These are phyloP conservation scores for Cryptomyrus ogoouensis DNA, from an alignment of 2,113 vertebrate species.

Conservation along the genomic window DNA sequence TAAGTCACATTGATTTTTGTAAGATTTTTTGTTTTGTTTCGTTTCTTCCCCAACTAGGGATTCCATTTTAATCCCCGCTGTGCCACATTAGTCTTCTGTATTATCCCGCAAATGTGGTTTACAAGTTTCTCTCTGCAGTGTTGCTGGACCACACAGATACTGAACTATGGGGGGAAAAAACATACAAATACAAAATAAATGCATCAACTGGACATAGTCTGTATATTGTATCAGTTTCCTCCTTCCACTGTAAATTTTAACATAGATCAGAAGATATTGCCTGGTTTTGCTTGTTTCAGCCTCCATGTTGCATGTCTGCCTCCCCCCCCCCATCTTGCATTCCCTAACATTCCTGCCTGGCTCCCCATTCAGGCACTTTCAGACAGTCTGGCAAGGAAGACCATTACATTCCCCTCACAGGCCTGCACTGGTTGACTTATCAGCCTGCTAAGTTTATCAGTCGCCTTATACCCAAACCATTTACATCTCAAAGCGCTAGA, in stretches of 20 bases:
- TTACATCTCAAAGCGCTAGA: not conserved
- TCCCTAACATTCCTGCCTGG: not conserved
- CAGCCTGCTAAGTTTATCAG: not conserved
- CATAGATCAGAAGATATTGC: not conserved
- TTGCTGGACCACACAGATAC: not conserved
- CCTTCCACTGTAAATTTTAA: not conserved
- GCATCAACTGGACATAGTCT: not conserved
- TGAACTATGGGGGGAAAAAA: not conserved
- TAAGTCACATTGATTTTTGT: not conserved
- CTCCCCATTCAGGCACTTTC: not conserved
- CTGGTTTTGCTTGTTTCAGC: not conserved
- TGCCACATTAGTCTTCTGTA: not conserved
- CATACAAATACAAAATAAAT: not conserved
- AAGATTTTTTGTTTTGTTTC: not conserved
- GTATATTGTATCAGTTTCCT: not conserved
- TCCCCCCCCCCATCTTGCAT: not conserved
- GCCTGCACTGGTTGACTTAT: not conserved
- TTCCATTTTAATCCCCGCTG: not conserved
- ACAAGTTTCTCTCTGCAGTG: not conserved
- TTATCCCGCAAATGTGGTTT: not conserved
- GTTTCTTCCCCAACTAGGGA: not conserved
- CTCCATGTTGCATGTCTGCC: not conserved
- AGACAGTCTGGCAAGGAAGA: no score
- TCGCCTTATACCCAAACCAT: not conserved
- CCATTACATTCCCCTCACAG: not conserved